Conservation (phyloP, 1,140 invertebrate genomes). For the Drosophila navojoa region DNA sequence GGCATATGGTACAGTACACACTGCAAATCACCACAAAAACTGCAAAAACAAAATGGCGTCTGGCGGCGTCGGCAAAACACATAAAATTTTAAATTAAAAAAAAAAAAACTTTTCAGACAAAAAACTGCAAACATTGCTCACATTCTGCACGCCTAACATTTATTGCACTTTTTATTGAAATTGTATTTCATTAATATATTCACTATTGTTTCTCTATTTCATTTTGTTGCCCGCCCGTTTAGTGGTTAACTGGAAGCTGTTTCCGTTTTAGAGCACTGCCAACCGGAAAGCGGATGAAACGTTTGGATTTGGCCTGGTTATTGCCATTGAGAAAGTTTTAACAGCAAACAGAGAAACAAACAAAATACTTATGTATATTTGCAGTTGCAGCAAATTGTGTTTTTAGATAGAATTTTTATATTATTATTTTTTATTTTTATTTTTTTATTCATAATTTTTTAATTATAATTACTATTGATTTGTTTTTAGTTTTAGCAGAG, state of each 20-base stretch:
- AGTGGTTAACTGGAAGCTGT: slow-evolving; percentile 84
- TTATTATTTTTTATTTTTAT: slow-evolving; percentile 59
- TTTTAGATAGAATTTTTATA: slow-evolving; percentile 81
- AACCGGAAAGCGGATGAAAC: slow-evolving; percentile 28
- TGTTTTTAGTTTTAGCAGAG: slow-evolving; percentile 73
- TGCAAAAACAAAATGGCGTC: slow-evolving; percentile 39
- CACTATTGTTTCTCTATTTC: slow-evolving; percentile 26
- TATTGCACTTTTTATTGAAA: not conserved
- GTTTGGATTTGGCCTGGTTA: slow-evolving; percentile 69
- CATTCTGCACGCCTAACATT: slow-evolving; percentile 58
- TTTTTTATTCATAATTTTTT: slow-evolving; percentile 50
- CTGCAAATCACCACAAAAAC: slow-evolving; percentile 5
- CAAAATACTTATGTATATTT: slow-evolving; percentile 20
- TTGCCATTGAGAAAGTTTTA: slow-evolving; percentile 71
- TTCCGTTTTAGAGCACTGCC: slow-evolving; percentile 74
- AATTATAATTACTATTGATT: slow-evolving; percentile 70
- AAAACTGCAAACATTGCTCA: slow-evolving; percentile 50
- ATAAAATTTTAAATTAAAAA: not conserved
- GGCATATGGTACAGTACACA: slow-evolving; percentile 46
- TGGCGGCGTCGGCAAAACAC: slow-evolving; percentile 61
- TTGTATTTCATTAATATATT: not conserved
- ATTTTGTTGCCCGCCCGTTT: slow-evolving; percentile 25
- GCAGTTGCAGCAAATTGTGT: slow-evolving; percentile 51
- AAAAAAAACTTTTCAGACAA: slow-evolving; percentile 27
- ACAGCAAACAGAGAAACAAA: slow-evolving; percentile 8